phyloP scores from a whole-genome alignment of 2,888 invertebrate species.

The Antitype chi region DNA sequence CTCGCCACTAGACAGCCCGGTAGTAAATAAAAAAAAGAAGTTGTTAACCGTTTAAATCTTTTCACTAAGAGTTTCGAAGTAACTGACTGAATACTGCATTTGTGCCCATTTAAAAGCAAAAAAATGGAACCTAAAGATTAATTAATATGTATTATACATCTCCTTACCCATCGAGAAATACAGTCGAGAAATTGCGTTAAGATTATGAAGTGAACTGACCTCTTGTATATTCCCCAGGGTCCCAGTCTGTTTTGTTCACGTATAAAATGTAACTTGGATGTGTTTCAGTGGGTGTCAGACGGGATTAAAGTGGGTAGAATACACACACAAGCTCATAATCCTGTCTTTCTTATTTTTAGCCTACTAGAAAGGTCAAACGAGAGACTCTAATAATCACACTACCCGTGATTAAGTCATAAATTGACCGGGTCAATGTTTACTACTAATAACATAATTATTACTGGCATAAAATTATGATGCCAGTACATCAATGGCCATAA shows the following conservation, averaged over 20 bases:
- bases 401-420: slow-evolving; percentile 11
- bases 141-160: not conserved
- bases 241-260: not conserved
- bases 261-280: not conserved
- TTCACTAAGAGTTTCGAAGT: not conserved
- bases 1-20: too few species aligned
- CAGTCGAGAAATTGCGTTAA: not conserved
- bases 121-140: not conserved
- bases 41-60: not conserved
- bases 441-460: slow-evolving; percentile 42
- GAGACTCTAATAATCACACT: not conserved
- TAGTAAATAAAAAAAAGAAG: too few species aligned
- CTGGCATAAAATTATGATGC: slow-evolving; percentile 3
- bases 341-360: slow-evolving; percentile 11
- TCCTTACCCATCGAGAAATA: not conserved
- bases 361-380: slow-evolving; percentile 1
- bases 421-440: slow-evolving; percentile 30
- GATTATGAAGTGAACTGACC: not conserved
- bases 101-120: not conserved
- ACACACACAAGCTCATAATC: slow-evolving; percentile 16
- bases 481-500: slow-evolving; percentile 9
- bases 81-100: not conserved
- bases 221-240: not conserved
- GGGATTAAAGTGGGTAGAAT: slow-evolving; percentile 15
- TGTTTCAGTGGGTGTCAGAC: slow-evolving; percentile 28